Conservation (phyloP, 2,113 vertebrate species). For the Alectura lathami region DNA sequence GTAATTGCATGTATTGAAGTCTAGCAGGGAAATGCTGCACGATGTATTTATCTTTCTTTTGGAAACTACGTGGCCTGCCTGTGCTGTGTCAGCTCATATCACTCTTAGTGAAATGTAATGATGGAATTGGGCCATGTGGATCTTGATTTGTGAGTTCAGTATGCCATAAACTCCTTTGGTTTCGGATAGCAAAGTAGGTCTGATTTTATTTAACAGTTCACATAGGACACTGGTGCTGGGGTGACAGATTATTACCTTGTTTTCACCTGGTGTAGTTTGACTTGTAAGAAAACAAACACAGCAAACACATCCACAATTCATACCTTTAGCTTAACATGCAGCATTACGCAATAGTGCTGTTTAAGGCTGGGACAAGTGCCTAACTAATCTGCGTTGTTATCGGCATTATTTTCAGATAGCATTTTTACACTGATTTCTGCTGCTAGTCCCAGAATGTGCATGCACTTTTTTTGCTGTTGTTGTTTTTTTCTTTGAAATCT, state of each 20-base stretch:
- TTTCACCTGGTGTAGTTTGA: background rate
- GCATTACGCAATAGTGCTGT: background rate
- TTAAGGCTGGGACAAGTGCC: background rate
- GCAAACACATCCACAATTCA: background rate
- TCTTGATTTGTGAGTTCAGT: constrained; percentile 56
- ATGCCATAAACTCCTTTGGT: background rate
- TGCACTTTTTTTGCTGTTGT: background rate
- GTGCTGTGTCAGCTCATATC: background rate
- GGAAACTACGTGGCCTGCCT: constrained; percentile 38
- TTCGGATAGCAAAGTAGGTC: background rate
- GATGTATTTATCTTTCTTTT: constrained; percentile 51
- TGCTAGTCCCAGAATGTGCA: background rate
- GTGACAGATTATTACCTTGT: background rate
- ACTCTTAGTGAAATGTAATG: constrained; percentile 14
- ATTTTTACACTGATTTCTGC: background rate
- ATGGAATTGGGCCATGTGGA: constrained; percentile 8
- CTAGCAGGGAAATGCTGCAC: constrained; percentile 13
- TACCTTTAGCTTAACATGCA: background rate
- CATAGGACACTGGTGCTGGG: background rate
- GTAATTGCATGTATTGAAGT: constrained; percentile 48
- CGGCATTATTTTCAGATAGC: background rate
- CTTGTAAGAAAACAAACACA: background rate
- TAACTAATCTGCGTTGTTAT: background rate
- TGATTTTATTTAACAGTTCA: constrained; percentile 33
- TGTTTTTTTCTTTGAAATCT: background rate